phyloP scores from a whole-genome alignment of 2,113 vertebrate species.

The Panurus biarmicus region DNA sequence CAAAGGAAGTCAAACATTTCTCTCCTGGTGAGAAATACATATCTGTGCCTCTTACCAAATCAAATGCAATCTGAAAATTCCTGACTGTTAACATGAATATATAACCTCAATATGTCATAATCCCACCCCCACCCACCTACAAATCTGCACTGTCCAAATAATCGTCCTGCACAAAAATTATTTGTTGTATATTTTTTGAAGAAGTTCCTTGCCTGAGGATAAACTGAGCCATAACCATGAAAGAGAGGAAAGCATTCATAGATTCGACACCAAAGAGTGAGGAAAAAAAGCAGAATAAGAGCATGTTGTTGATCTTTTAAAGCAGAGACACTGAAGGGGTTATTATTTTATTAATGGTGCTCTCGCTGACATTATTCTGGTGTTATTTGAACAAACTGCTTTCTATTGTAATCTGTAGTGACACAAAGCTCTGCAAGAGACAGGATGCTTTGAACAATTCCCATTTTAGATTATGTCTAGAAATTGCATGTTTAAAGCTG shows the following conservation, averaged over 20 bases:
- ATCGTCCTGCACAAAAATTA: neutral
- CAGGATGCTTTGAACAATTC: slow-evolving; percentile 18
- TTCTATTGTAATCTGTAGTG: neutral
- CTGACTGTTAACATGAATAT: neutral
- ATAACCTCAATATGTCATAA: neutral
- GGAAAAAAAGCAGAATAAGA: neutral
- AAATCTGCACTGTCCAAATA: neutral
- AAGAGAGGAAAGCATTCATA: neutral
- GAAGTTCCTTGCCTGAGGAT: neutral
- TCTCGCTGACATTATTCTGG: neutral
- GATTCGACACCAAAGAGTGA: neutral
- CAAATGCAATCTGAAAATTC: neutral
- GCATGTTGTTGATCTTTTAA: neutral
- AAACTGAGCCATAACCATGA: neutral
- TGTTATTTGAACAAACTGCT: slow-evolving; percentile 28
- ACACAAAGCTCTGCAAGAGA: slow-evolving; percentile 27
- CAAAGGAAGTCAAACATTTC: neutral
- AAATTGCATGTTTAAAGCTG: slow-evolving; percentile 42
- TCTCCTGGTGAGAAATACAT: neutral
- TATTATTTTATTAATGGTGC: slow-evolving; percentile 49
- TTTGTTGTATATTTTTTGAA: neutral
- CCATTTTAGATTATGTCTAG: neutral
- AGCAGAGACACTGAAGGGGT: neutral
- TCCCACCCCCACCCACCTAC: neutral
- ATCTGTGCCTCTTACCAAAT: neutral